Evolutionary conservation across 2,888 invertebrate species (phyloP).

Genomic region (Choristoneura rosaceana): DNA sequence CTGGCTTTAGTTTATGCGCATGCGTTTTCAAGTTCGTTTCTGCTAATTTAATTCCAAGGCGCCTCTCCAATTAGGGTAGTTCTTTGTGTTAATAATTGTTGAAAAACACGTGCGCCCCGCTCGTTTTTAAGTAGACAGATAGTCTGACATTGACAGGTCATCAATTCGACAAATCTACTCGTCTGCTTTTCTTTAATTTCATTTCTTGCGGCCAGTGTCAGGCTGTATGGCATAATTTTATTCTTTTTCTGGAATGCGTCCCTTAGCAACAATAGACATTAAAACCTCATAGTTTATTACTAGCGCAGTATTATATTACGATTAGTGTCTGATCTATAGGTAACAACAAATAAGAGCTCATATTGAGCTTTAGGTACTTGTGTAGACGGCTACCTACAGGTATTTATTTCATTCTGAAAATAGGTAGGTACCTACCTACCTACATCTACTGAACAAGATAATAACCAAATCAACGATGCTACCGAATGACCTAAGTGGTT

Average conservation of each 20-base stretch:
- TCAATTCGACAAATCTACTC: neutral
- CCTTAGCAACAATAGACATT: neutral
- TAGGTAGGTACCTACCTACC: no score
- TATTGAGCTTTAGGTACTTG: no score
- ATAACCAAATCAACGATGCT: no score
- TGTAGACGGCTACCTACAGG: no score
- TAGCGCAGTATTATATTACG: no score
- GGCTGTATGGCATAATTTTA: neutral
- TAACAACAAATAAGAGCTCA: no score
- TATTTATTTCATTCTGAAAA: no score
- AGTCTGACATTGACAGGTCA: conserved; percentile 29
- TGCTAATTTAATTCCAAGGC: conserved; percentile 63
- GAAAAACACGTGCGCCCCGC: conserved; percentile 44
- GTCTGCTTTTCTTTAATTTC: neutral
- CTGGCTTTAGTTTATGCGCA: conserved; percentile 35
- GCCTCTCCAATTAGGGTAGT: conserved; percentile 59
- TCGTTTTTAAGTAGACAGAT: conserved; percentile 32
- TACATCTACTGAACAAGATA: no score
- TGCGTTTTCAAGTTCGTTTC: conserved; percentile 48
- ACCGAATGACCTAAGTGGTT: no score
- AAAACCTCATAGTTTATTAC: neutral
- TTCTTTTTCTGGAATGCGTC: neutral
- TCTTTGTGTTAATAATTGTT: conserved; percentile 53
- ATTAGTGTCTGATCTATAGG: no score
- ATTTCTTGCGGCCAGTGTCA: conserved; percentile 4